Evolutionary conservation across 2,113 vertebrate species (phyloP).

Genomic region (Cacatua alba): DNA sequence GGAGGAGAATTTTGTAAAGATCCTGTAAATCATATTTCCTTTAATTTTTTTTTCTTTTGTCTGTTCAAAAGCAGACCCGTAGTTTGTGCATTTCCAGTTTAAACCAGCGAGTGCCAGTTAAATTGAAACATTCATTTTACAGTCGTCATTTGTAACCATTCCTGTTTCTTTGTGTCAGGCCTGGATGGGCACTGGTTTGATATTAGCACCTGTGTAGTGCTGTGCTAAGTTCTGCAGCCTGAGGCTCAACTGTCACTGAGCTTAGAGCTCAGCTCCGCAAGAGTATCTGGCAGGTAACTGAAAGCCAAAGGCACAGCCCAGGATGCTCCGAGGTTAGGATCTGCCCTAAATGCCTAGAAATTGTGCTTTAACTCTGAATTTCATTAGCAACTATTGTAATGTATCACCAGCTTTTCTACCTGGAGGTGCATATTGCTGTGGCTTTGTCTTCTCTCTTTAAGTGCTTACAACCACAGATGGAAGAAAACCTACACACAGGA

Average conservation of each 20-base stretch:
- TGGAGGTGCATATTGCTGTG: neutral
- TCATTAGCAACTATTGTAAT: neutral
- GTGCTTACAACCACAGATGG: neutral
- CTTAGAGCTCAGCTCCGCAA: neutral
- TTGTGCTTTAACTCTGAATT: neutral
- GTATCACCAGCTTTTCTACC: neutral
- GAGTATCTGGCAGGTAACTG: neutral
- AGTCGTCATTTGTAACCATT: neutral
- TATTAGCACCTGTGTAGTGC: neutral
- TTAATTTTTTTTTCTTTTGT: neutral
- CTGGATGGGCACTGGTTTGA: neutral
- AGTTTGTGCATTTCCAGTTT: neutral
- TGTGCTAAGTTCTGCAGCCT: neutral
- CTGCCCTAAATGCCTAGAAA: neutral
- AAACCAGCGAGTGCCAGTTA: neutral
- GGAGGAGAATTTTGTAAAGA: neutral
- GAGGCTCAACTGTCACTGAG: neutral
- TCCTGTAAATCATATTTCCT: neutral
- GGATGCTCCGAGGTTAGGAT: neutral
- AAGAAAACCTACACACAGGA: neutral
- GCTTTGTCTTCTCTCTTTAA: neutral
- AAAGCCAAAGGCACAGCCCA: neutral
- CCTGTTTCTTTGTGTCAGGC: neutral
- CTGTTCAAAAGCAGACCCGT: neutral
- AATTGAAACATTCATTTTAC: neutral